Evolutionary conservation across 2,797 vertebrate species (phyloP).

Genomic region (Malacoraja senta): DNA sequence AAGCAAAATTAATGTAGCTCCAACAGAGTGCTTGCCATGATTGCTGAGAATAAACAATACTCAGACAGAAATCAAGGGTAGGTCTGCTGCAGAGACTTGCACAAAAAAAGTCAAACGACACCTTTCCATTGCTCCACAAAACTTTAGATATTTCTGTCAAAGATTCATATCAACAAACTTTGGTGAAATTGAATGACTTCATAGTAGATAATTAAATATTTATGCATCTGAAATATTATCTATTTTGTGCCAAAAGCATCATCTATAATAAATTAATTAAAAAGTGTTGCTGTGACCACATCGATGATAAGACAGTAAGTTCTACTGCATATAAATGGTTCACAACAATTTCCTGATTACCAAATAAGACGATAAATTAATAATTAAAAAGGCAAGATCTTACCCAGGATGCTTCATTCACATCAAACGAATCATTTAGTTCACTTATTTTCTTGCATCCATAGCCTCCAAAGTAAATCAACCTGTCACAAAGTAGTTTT

Average conservation of each 20-base stretch:
- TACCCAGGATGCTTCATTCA: conserved; percentile 90
- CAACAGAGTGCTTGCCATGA: neutral
- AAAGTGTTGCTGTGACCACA: neutral
- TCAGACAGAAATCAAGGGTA: neutral
- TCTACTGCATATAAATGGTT: neutral
- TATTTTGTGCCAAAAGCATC: neutral
- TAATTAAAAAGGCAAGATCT: conserved; percentile 43
- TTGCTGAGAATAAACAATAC: neutral
- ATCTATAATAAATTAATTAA: neutral
- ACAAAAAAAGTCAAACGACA: neutral
- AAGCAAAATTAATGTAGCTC: neutral
- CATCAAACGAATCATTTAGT: conserved; percentile 72
- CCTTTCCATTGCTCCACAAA: neutral
- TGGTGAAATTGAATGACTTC: neutral
- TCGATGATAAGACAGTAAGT: neutral
- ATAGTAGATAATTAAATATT: neutral
- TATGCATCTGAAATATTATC: neutral
- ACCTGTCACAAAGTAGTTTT: conserved; percentile 54
- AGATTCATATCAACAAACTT: neutral
- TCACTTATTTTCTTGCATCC: conserved; percentile 76
- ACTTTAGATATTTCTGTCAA: neutral
- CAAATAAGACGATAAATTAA: too few species aligned
- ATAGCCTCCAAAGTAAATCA: conserved; percentile 91
- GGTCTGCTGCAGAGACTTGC: neutral
- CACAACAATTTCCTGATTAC: neutral